Percentiles rank a stretch among this genome's conserved stretches.
Evolutionary conservation across 2,888 invertebrate genomes (phyloP).

Genomic region (Trissolcus brochymenae): DNA sequence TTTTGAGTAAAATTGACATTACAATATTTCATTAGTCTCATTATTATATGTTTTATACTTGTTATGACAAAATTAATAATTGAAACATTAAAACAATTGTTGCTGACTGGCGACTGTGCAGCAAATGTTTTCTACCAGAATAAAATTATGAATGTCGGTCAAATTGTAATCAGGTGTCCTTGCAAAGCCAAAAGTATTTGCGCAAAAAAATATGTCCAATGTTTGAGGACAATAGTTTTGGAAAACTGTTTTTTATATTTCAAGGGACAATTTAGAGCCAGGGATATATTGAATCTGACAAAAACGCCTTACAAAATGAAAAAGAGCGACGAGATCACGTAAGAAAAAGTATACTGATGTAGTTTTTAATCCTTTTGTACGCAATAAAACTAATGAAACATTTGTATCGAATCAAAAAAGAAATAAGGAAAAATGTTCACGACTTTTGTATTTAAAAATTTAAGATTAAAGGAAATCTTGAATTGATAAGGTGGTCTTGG

Average conservation of each 20-base stretch:
- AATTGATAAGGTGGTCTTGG: too few species aligned
- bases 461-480: too few species aligned
- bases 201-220: too few species aligned
- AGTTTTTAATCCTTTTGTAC: conserved; percentile 55
- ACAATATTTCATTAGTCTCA: too few species aligned
- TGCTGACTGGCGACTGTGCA: not conserved
- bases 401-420: not conserved
- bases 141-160: not conserved
- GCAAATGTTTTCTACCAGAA: not conserved
- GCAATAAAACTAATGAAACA: conserved; percentile 2
- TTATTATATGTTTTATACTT: too few species aligned
- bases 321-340: conserved; percentile 32
- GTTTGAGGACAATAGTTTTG: too few species aligned
- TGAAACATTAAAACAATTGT: not conserved
- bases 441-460: not conserved
- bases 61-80: too few species aligned
- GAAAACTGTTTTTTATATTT: too few species aligned
- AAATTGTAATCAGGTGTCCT: conserved; percentile 14
- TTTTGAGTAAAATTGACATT: too few species aligned
- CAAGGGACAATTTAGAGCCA: too few species aligned
- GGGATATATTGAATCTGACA: too few species aligned
- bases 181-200: conserved; percentile 11
- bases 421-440: not conserved
- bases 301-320: conserved; percentile 33
- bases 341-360: conserved; percentile 40